These are phyloP conservation scores for Drosophila rufa DNA, from an alignment of 1,140 invertebrate genomes.

Conservation along the genomic window DNA sequence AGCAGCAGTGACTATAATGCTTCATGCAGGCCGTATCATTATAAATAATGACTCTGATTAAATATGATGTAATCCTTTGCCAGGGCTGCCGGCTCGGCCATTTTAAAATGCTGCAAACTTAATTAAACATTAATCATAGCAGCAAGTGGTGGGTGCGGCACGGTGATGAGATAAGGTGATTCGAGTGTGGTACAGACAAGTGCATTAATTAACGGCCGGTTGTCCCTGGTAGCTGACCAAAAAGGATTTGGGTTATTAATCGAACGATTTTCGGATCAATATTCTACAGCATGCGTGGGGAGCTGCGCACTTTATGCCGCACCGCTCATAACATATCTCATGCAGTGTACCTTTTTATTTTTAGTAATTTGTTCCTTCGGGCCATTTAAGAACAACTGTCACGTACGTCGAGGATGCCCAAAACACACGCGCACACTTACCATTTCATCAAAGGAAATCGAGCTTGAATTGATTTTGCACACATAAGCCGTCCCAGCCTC, in stretches of 20 bases:
- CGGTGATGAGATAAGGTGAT: conserved; percentile 41
- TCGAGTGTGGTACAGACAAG: conserved; percentile 47
- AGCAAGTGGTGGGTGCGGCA: conserved; percentile 2
- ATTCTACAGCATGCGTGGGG: conserved; percentile 1
- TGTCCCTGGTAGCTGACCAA: conserved; percentile 60
- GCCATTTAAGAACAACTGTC: conserved; percentile 61
- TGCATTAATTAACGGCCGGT: conserved; percentile 70
- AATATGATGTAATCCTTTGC: conserved; percentile 73
- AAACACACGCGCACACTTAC: conserved; percentile 38
- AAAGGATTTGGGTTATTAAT: conserved; percentile 78
- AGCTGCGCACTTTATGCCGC: neutral
- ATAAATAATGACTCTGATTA: conserved; percentile 78
- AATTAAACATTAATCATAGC: conserved; percentile 79
- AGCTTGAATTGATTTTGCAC: conserved; percentile 76
- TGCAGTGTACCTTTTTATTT: conserved; percentile 27
- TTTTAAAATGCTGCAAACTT: conserved; percentile 60
- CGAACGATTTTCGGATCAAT: conserved; percentile 58
- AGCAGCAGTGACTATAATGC: conserved; percentile 23
- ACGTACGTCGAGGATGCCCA: conserved; percentile 47
- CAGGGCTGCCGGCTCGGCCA: conserved; percentile 13
- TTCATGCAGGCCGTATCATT: conserved; percentile 54
- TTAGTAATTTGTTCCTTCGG: conserved; percentile 25
- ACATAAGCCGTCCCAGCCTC: conserved; percentile 16
- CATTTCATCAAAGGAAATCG: conserved; percentile 76
- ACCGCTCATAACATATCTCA: conserved; percentile 15